phyloP scores from a whole-genome alignment of 2,113 vertebrate species.

The Ophiodon elongatus region DNA sequence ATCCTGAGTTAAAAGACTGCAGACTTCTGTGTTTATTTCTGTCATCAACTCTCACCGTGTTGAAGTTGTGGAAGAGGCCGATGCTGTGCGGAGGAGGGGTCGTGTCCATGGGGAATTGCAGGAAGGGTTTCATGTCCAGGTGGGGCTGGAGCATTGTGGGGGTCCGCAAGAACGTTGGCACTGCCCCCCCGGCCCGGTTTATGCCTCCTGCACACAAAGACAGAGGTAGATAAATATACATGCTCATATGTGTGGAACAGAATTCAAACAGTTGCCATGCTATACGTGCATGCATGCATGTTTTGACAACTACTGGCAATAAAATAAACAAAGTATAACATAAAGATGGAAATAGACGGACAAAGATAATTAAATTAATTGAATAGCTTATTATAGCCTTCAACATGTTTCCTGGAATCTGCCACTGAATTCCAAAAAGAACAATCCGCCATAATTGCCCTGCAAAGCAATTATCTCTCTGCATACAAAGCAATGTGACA shows the following conservation, averaged over 20 bases:
- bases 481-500: constrained; percentile 37
- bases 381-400: constrained; percentile 12
- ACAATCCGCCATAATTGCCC: constrained; percentile 54
- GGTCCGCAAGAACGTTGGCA: constrained; percentile 86
- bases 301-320: not conserved
- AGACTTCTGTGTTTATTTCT: constrained; percentile 15
- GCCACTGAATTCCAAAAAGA: constrained; percentile 34
- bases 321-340: not conserved
- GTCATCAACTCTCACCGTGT: constrained; percentile 74
- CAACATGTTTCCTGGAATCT: constrained; percentile 18
- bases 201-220: constrained; percentile 81
- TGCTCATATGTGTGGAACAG: not conserved
- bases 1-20: constrained; percentile 15
- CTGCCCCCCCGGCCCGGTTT: constrained; percentile 81
- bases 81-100: constrained; percentile 82
- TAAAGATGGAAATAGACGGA: not conserved
- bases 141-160: constrained; percentile 84
- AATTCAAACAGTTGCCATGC: not conserved
- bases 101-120: constrained; percentile 86
- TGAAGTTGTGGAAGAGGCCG: constrained; percentile 88
- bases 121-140: constrained; percentile 87
- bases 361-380: not conserved
- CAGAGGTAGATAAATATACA: not conserved
- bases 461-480: constrained; percentile 56
- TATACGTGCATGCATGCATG: not conserved